Base-by-base conservation (phyloP, 2,113 vertebrate species). In the Aplodontia rufa region DNA sequence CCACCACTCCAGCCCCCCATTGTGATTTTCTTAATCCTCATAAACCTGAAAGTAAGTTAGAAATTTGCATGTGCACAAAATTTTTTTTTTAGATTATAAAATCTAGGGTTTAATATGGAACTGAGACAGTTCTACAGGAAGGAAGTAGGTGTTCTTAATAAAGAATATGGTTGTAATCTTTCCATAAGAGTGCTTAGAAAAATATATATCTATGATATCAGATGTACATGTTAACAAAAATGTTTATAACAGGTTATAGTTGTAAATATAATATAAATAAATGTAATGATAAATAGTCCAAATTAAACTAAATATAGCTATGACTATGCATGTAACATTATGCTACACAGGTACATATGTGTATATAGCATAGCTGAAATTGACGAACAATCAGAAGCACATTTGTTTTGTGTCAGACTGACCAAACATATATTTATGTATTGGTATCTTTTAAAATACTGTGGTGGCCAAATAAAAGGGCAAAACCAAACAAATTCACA, bases 21-120 rank as follows among this genome's bases (percentile, higher is more conserved):
- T 87, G 49, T 83, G 19, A 28, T 87, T 30, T 49, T 58, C 84
- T 74, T 69, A 78, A 49, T 84, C 42, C 20, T 94, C 10, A 75
- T 55, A 84, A 88, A 81, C 28, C 89, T 87, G 35, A 85, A 81
- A 89, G 45, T 75, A 85, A 90, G 72, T 51, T 78, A 62, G 37
- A 17, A 94, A 93, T 5, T 62, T 93, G n/a, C 26, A 42, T 87
- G 75, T 66, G 8, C 28, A 47, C 74, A 5, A n/a, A n/a, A n/a
- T n/a, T 64, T 84, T 88, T 90, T 90, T 2, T 74, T 85, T 53
- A 71, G 30, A 81, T 79, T 89, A 83, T 55, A 76, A 91, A 94
- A 93, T 60, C 37, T 71, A 30, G 68, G 14, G 10, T 79, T 82
- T 91, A 91, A 62, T 92, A 58, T 82, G 37, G 49, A 96, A 79